These are phyloP conservation scores for Cheumatopsyche charites DNA, from an alignment of 1,140 invertebrate genomes.

Conservation along the genomic window DNA sequence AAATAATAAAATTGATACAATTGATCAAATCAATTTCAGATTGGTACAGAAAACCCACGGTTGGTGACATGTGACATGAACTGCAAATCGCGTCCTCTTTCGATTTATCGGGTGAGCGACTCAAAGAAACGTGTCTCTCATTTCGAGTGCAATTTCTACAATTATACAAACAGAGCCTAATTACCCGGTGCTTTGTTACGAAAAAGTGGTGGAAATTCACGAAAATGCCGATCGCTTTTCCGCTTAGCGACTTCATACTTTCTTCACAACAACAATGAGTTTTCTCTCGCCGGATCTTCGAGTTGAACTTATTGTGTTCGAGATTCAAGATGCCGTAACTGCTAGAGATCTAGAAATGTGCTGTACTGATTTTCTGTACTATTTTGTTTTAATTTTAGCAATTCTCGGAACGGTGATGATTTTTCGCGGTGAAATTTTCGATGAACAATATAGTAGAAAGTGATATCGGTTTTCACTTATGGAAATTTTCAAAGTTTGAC, in stretches of 20 bases:
- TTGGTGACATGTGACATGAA: constrained; percentile 19
- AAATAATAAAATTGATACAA: not conserved
- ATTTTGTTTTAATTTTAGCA: too few relatives aligned
- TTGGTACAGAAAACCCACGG: not conserved
- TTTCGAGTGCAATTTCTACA: not conserved
- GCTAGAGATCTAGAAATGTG: too few relatives aligned
- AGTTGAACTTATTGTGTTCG: too few relatives aligned
- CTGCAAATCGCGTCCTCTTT: constrained; percentile 31
- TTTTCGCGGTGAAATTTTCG: not conserved
- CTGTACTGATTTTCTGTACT: too few relatives aligned
- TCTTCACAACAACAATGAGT: constrained; percentile 2
- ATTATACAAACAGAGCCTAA: not conserved
- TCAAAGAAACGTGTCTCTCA: not conserved
- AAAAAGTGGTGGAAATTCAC: not conserved
- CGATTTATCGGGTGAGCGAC: not conserved
- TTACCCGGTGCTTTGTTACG: not conserved
- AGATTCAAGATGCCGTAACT: too few relatives aligned
- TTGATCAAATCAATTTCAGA: not conserved
- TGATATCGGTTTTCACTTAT: constrained; percentile 20
- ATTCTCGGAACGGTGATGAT: too few relatives aligned
- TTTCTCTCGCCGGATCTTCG: not conserved
- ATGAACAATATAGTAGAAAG: constrained; percentile 7
- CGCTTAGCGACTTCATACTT: not conserved
- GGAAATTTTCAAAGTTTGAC: not conserved
- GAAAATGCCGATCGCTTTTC: not conserved